Conservation (phyloP, 2,113 vertebrate species). For the Austrofundulus limnaeus region DNA sequence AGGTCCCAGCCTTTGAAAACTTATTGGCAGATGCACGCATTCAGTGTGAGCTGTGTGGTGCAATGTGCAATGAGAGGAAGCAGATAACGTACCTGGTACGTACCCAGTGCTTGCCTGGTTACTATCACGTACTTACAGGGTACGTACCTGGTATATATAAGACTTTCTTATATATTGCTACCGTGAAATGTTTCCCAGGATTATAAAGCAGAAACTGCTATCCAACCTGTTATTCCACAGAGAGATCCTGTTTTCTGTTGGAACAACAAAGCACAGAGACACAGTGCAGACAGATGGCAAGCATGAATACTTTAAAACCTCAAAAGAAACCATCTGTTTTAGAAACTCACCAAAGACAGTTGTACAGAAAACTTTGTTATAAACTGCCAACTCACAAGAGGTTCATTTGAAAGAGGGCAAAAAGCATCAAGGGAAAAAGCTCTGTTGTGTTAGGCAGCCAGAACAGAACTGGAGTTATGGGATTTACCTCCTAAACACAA, state of each 20-base stretch:
- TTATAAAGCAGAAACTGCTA: conserved; percentile 5
- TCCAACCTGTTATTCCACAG: not conserved
- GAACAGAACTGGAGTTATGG: too few relatives aligned
- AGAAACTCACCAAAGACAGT: not conserved
- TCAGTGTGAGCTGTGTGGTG: too few relatives aligned
- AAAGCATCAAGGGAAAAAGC: not conserved
- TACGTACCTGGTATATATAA: too few relatives aligned
- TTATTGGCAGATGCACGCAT: too few relatives aligned
- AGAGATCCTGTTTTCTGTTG: conserved; percentile 19
- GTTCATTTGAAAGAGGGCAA: not conserved
- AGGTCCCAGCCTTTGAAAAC: too few relatives aligned
- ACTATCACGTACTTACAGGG: too few relatives aligned
- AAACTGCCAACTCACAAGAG: not conserved
- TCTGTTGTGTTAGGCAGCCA: too few relatives aligned
- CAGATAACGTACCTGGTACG: too few relatives aligned
- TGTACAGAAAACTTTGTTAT: conserved; percentile 2
- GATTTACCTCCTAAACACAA: too few relatives aligned
- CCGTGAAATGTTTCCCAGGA: not conserved
- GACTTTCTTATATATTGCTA: too few relatives aligned
- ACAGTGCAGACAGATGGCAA: conserved; percentile 8
- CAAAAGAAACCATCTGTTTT: conserved; percentile 3
- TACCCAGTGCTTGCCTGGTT: too few relatives aligned
- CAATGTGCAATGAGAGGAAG: too few relatives aligned
- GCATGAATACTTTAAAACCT: conserved; percentile 16
- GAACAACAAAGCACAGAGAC: conserved; percentile 31